These are phyloP conservation scores for Luidia sarsii DNA, from an alignment of 53 echinoderm and acorn worm genomes.

Conservation along the genomic window DNA sequence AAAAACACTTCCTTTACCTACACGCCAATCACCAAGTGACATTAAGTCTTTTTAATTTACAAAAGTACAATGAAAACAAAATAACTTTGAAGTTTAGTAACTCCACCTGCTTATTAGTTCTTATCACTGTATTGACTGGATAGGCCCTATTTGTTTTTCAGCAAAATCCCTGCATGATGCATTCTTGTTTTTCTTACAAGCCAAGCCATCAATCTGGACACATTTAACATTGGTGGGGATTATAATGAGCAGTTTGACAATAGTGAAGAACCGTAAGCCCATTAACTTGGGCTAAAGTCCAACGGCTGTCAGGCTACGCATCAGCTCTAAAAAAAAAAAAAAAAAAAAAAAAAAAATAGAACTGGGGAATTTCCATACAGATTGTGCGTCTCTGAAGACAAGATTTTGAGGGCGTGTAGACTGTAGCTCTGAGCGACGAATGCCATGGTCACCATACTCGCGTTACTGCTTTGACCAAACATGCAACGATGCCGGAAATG, in stretches of 20 bases:
- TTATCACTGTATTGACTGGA: too few species aligned
- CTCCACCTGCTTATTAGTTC: too few species aligned
- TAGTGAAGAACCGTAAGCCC: slow-evolving; percentile 39
- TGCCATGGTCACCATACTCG: slow-evolving; percentile 35
- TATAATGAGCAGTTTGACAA: slow-evolving; percentile 22
- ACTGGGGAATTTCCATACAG: slow-evolving; percentile 43
- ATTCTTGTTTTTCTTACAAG: neutral
- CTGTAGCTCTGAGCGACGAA: slow-evolving; percentile 1
- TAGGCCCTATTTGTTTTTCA: neutral
- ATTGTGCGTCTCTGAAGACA: slow-evolving; percentile 20
- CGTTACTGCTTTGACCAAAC: slow-evolving; percentile 32
- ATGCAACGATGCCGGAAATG: slow-evolving; percentile 49
- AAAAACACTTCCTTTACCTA: too few species aligned
- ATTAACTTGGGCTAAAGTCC: slow-evolving; percentile 58
- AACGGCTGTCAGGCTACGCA: slow-evolving; percentile 19
- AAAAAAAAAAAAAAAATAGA: too few species aligned
- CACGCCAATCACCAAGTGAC: too few species aligned
- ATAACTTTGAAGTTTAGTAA: too few species aligned
- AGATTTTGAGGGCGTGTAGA: slow-evolving; percentile 9
- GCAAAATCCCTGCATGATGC: neutral
- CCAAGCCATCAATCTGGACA: slow-evolving; percentile 1
- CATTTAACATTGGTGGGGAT: slow-evolving; percentile 20
- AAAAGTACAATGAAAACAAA: too few species aligned
- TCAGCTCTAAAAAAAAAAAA: too few species aligned
- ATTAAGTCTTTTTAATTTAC: too few species aligned